phyloP scores from a whole-genome alignment of 2,113 vertebrate genomes.

The Meriones unguiculatus region DNA sequence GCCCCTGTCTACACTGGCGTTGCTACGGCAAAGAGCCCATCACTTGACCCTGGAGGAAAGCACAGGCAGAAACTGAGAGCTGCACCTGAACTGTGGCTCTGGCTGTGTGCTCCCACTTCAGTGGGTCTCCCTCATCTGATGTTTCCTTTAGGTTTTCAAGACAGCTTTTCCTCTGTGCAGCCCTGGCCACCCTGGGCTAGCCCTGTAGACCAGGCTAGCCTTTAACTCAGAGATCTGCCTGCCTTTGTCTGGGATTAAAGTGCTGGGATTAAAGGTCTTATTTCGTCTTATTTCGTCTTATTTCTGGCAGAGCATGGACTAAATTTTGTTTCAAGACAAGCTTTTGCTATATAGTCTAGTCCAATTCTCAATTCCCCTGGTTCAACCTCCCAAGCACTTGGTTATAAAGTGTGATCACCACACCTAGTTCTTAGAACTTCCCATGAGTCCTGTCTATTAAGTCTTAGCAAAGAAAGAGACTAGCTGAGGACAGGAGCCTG shows the following conservation, averaged over 20 bases:
- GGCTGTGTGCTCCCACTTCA: no score
- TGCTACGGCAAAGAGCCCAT: not conserved
- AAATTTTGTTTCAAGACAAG: not conserved
- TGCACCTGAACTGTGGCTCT: not conserved
- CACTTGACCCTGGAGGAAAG: not conserved
- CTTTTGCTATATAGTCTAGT: not conserved
- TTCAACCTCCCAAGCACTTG: not conserved
- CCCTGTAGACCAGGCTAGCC: not conserved
- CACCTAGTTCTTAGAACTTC: not conserved
- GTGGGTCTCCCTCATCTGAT: not conserved
- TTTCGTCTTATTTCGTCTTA: not conserved
- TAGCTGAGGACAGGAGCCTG: not conserved
- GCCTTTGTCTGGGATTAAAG: not conserved
- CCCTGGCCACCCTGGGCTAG: not conserved
- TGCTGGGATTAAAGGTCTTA: not conserved
- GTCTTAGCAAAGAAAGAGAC: not conserved
- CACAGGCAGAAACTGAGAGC: not conserved
- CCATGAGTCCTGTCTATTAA: not conserved
- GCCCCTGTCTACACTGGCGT: not conserved
- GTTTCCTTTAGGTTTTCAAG: not conserved
- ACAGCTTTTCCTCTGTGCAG: not conserved
- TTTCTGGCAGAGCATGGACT: not conserved
- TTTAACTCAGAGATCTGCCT: not conserved
- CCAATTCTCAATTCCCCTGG: not conserved
- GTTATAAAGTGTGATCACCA: not conserved